A percentile compares a stretch with the other conserved stretches of the same genome.
Evolutionary conservation across 2,888 invertebrate species (phyloP).

Genomic region (Melipona beecheii): DNA sequence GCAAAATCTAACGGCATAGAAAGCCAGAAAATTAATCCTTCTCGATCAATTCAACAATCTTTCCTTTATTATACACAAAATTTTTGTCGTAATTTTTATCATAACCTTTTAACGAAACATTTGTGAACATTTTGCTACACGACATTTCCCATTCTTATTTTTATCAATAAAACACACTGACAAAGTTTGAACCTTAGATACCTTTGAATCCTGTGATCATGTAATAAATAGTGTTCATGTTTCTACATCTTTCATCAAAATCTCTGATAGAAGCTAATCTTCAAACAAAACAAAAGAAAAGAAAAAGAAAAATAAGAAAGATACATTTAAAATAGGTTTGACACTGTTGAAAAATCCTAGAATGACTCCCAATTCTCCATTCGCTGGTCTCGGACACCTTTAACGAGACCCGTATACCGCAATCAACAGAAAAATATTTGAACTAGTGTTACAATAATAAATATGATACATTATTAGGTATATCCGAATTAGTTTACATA

Average conservation of each 20-base stretch:
- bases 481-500: slow-evolving; percentile 84
- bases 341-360: neutral
- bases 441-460: slow-evolving; percentile 72
- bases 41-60: no score
- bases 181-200: neutral
- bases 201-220: neutral
- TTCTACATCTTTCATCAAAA: no score
- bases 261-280: neutral
- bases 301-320: neutral
- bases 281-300: neutral
- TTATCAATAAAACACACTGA: no score
- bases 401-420: slow-evolving; percentile 72
- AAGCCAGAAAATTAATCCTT: no score
- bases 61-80: no score
- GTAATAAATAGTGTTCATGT: neutral
- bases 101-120: no score
- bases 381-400: slow-evolving; percentile 64
- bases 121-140: no score
- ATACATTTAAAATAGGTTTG: neutral
- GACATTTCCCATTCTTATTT: no score
- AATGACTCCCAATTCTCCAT: slow-evolving; percentile 58
- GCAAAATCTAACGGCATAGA: no score
- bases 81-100: no score
- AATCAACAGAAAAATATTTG: slow-evolving; percentile 68
- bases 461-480: slow-evolving; percentile 81